A percentile compares a stretch with the other conserved stretches of the same genome.
Conservation (phyloP, 2,113 vertebrate genomes). For the Anguilla japonica region DNA sequence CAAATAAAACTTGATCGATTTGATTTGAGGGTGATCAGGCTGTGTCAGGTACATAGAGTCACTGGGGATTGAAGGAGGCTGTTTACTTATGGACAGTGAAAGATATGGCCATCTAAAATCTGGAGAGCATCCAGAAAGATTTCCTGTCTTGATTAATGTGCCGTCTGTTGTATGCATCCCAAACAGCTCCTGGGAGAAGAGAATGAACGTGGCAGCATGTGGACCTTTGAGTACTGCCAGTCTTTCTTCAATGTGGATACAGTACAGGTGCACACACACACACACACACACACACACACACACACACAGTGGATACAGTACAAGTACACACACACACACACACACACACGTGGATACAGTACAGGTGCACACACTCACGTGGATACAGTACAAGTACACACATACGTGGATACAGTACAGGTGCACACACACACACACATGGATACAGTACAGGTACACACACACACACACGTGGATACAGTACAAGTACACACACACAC, state of each 20-base stretch:
- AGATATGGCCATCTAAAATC: neutral
- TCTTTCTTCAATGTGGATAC: constrained; percentile 85
- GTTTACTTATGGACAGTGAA: neutral
- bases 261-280: constrained; percentile 66
- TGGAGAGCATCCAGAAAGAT: too few relatives aligned
- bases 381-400: too few relatives aligned
- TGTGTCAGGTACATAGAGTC: neutral
- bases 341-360: too few relatives aligned
- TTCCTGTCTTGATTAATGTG: neutral
- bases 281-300: neutral
- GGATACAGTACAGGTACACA: too few relatives aligned
- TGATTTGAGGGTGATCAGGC: too few relatives aligned
- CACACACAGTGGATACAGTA: neutral
- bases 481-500: too few relatives aligned
- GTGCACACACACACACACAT: neutral
- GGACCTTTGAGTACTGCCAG: constrained; percentile 86
- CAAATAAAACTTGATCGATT: too few relatives aligned
- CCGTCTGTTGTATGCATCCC: constrained; percentile 15
- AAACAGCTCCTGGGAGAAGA: constrained; percentile 74
- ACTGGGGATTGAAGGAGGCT: neutral
- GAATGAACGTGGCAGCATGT: constrained; percentile 73
- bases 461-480: neutral
- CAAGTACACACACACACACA: too few relatives aligned
- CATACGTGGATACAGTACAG: too few relatives aligned
- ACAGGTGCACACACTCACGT: too few relatives aligned